Evolutionary conservation across 2,797 vertebrate species (phyloP), one percentile per base, ranked within the genome.

Genomic region (Odontamblyopus rebecca): DNA sequence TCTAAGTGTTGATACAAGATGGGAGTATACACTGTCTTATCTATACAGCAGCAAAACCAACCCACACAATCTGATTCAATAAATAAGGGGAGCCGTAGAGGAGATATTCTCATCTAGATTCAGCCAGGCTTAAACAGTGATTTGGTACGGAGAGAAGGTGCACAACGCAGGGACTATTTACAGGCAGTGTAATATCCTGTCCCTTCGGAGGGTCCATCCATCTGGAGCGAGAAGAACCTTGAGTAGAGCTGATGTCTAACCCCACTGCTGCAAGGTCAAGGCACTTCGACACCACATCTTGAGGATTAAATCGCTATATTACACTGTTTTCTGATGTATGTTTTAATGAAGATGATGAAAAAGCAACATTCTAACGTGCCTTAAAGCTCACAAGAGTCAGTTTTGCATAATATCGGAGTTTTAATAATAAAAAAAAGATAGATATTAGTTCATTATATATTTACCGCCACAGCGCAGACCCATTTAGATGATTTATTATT

Each of bases 101-200:
- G 79, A 63, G 71, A 35, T 35, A 7, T 8, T 35, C 35, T 38
- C 35, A 38, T 38, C 35, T 38, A 9, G 35, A 38, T 38, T 76
- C 85, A 82, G 75, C 68, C 71, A 69, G 59, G 2, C 78, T 88
- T 79, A 82, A 86, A 76, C 73, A 80, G 85, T 83, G 82, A 89
- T 82, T 87, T 79, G 85, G 86, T 80, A 15, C 44, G 16, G 44
- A 48, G 3, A 38, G 7, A 8, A 38, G 7, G 35, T 9, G 75
- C 80, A 74, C 71, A 79, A 79, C 78, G 72, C 81, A 69, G 77
- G 44, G 77, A 56, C 41, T 84, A 68, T 87, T 83, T 81, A 44
- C 6, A 73, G 66, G 81, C 67, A 5, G 68, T 84, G 73, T 78
- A 84, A 84, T 78, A 79, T 69, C 75, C 75, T 5, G 18, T 15